Evolutionary conservation across 2,113 vertebrate genomes (phyloP), one percentile per base, ranked within the genome.

Genomic region (Eurystomus gularis): DNA sequence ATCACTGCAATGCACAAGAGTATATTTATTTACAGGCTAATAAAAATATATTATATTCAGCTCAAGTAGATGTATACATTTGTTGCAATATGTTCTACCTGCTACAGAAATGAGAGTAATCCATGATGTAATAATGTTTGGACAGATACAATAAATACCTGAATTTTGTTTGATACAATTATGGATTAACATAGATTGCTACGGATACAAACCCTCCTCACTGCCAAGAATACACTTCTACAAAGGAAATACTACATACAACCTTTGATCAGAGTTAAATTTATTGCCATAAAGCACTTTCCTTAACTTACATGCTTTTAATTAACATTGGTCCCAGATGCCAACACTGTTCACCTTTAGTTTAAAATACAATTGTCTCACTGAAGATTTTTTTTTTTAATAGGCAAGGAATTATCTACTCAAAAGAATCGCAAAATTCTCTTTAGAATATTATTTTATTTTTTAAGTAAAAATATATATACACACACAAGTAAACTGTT

Each of bases 1-100:
- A 94, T 61, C 62, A 91, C 89, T 93, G 94, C 85, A 97, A 90
- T 93, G 93, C 77, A 97, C 82, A 97, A 95, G 93, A 96, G 82
- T 79, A 65, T 71, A 87, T 97, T 97, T 97, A 98, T 97, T 98
- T 97, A 97, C 86, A 98, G 84, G 61, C 73, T 93, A 97, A 96
- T 96, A 96, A 97, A 97, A 98, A 97, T 94, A 97, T 91, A 93
- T 82, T 91, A 91, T 95, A 95, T 90, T 96, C 88, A 93, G 82
- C 33, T 72, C 82, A 94, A 88, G n/a, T 76, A 89, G 62, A 86
- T 92, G 94, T 66, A 93, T 88, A 96, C 93, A 97, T 84, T 86
- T 96, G 78, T 96, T 96, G 94, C 68, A 95, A 92, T 96, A 93
- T 79, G 29, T 78, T 90, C 54, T n/a, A 88, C 19, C 76, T 90